A percentile compares a stretch with the other conserved stretches of the same genome.
Evolutionary conservation across 2,797 vertebrate species (phyloP).

Genomic region (Knipowitschia caucasica): DNA sequence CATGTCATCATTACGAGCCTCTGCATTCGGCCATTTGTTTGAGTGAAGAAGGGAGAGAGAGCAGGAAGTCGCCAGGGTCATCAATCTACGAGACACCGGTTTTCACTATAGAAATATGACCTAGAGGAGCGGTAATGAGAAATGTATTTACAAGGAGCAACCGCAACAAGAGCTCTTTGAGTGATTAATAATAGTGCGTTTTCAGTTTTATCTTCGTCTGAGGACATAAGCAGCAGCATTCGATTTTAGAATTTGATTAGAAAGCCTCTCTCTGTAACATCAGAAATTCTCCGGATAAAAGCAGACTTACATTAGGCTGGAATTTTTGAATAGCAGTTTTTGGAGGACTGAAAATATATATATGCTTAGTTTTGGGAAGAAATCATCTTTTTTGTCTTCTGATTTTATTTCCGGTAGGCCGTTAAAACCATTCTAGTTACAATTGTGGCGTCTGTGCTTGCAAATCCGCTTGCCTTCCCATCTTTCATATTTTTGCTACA

Average conservation of each 20-base stretch:
- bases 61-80: conserved; percentile 7
- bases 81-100: conserved; percentile 30
- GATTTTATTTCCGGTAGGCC: no score
- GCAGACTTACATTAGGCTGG: no score
- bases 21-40: conserved; percentile 29
- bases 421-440: no score
- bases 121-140: neutral
- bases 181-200: neutral
- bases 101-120: conserved; percentile 26
- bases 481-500: neutral
- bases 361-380: no score
- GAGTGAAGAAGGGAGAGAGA: conserved; percentile 11
- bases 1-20: conserved; percentile 26
- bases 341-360: no score
- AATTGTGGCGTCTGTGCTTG: neutral
- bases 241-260: no score
- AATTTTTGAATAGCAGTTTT: no score
- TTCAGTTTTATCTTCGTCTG: neutral
- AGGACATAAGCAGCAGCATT: no score
- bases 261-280: no score
- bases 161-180: conserved; percentile 3
- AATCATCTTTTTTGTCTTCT: no score
- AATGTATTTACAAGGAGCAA: conserved; percentile 1
- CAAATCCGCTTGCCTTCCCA: neutral
- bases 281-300: no score